phyloP scores from a whole-genome alignment of 2,113 vertebrate species.

The Pituophis catenifer region DNA sequence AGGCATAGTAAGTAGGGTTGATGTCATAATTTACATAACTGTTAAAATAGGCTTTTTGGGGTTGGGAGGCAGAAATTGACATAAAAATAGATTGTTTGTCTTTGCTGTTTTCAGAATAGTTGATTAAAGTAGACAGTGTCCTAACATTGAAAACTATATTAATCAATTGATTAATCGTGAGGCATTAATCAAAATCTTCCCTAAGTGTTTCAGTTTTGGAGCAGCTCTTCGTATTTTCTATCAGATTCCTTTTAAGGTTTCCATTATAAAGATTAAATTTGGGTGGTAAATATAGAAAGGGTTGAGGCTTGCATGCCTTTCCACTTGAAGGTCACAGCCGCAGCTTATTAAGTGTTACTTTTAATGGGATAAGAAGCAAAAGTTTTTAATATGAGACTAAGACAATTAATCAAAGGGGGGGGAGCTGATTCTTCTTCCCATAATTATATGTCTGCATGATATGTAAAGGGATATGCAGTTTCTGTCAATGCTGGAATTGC shows the following conservation, averaged over 20 bases:
- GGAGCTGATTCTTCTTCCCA: slow-evolving; percentile 71
- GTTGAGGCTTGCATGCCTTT: slow-evolving; percentile 74
- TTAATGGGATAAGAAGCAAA: slow-evolving; percentile 84
- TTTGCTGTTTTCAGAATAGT: slow-evolving; percentile 86
- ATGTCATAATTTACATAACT: slow-evolving; percentile 72
- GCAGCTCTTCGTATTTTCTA: slow-evolving; percentile 81
- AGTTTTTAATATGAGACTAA: slow-evolving; percentile 78
- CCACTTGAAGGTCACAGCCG: slow-evolving; percentile 76
- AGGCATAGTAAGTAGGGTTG: slow-evolving; percentile 60
- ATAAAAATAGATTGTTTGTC: slow-evolving; percentile 82
- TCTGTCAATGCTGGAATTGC: slow-evolving; percentile 24
- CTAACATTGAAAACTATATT: slow-evolving; percentile 96
- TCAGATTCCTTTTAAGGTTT: slow-evolving; percentile 86
- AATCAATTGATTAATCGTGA: slow-evolving; percentile 98
- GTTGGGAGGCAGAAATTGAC: slow-evolving; percentile 47
- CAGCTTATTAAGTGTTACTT: slow-evolving; percentile 82
- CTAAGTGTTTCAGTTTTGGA: slow-evolving; percentile 83
- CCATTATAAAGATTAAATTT: slow-evolving; percentile 87
- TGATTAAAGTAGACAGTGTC: slow-evolving; percentile 95
- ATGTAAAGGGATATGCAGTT: slow-evolving; percentile 47
- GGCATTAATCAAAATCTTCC: slow-evolving; percentile 89
- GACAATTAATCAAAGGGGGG: slow-evolving; percentile 73
- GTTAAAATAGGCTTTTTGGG: slow-evolving; percentile 70
- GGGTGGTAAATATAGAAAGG: slow-evolving; percentile 79
- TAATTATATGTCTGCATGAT: slow-evolving; percentile 67